These are phyloP conservation scores for Trigoniulus corallinus DNA, from an alignment of 1,140 invertebrate genomes.

Conservation along the genomic window DNA sequence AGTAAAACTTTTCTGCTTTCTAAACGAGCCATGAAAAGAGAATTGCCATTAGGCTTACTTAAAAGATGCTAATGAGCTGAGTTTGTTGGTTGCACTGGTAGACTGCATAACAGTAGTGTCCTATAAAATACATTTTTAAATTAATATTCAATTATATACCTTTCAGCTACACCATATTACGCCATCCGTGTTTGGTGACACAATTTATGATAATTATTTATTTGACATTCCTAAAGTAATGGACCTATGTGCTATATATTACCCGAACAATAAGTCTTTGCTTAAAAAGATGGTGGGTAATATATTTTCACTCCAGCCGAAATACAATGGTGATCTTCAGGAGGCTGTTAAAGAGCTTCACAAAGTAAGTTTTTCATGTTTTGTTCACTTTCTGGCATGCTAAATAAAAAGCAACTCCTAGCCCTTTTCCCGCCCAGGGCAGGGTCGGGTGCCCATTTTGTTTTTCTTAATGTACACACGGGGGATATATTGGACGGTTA, in stretches of 20 bases:
- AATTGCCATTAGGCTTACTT: background rate
- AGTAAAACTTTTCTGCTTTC: background rate
- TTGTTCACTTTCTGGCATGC: no score
- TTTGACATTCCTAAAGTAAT: conserved; percentile 64
- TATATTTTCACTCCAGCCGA: conserved; percentile 47
- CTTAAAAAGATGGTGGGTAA: conserved; percentile 43
- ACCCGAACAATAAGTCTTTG: conserved; percentile 40
- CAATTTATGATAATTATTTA: conserved; percentile 60
- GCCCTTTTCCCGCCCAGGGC: no score
- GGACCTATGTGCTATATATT: conserved; percentile 56
- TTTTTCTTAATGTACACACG: no score
- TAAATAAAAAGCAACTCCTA: no score
- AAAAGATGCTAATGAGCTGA: background rate
- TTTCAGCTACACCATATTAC: conserved; percentile 41
- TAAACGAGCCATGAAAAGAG: background rate
- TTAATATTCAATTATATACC: no score
- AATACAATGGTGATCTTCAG: conserved; percentile 47
- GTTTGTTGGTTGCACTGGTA: no score
- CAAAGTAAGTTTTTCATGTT: conserved; percentile 17
- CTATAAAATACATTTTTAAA: no score
- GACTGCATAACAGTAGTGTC: no score
- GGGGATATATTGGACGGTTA: no score
- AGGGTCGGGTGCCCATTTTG: no score
- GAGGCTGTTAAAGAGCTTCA: conserved; percentile 30
- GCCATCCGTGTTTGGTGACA: conserved; percentile 40